A percentile compares a stretch with the other conserved stretches of the same genome.
Conservation (phyloP, 2,797 vertebrate species). For the Typhlichthys eigenmanni region DNA sequence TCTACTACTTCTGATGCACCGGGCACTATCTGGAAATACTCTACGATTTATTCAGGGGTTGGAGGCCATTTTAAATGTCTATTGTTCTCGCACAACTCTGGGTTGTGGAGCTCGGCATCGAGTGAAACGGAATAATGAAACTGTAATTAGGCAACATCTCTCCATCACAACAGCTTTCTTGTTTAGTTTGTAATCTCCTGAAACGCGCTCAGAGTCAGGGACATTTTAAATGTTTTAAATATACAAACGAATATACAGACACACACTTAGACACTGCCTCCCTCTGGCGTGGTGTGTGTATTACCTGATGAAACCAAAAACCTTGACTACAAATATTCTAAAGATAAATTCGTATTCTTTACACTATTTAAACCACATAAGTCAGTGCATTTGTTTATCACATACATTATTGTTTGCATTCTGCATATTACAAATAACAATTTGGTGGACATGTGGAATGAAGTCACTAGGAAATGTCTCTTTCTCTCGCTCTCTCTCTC, state of each 20-base stretch:
- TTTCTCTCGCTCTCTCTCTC: constrained; percentile 5
- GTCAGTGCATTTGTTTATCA: no score
- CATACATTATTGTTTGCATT: no score
- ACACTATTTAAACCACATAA: not conserved
- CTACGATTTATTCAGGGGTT: not conserved
- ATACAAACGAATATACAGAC: not conserved
- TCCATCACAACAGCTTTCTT: constrained; percentile 23
- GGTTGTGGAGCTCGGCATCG: constrained; percentile 25
- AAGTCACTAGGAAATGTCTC: not conserved
- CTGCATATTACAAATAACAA: no score
- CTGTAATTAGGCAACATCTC: not conserved
- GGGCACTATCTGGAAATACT: constrained; percentile 27
- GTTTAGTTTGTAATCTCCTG: constrained; percentile 36
- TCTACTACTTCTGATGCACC: not conserved
- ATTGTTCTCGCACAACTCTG: constrained; percentile 22
- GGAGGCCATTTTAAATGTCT: constrained; percentile 10
- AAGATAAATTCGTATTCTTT: not conserved
- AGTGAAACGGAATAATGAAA: not conserved
- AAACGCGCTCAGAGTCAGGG: not conserved
- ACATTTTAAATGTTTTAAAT: not conserved
- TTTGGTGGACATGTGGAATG: not conserved
- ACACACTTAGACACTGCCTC: constrained; percentile 1
- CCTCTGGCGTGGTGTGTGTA: not conserved
- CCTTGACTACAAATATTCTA: no score
- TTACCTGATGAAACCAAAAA: not conserved